Evolutionary conservation across 2,888 invertebrate genomes (phyloP).

Genomic region (Lamellibrachia columna): DNA sequence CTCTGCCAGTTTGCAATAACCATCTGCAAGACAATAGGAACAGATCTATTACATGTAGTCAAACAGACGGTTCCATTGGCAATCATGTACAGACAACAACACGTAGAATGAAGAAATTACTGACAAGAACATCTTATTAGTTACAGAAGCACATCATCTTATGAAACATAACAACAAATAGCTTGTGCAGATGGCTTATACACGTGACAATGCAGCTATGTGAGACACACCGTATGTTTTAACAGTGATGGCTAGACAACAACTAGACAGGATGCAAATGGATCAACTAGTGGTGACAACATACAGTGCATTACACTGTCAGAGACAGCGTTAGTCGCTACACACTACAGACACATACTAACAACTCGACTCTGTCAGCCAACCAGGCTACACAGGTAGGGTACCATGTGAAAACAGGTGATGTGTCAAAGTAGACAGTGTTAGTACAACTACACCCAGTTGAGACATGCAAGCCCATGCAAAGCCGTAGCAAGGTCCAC

Average conservation of each 20-base stretch:
- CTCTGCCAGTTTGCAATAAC: conserved; percentile 40
- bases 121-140: not conserved
- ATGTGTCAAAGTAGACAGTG: not conserved
- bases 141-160: not conserved
- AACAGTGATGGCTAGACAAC: not conserved
- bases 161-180: not conserved
- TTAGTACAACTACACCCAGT: not conserved
- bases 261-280: not conserved
- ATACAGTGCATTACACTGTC: not conserved
- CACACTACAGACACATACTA: not conserved
- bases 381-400: not conserved
- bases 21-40: conserved; percentile 31
- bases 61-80: not conserved
- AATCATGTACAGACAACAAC: not conserved
- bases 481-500: not conserved
- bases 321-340: not conserved
- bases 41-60: not conserved
- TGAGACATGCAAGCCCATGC: conserved; percentile 11
- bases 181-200: not conserved
- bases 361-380: not conserved
- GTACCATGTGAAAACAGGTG: not conserved
- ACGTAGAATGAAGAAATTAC: not conserved
- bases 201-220: not conserved
- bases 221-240: not conserved
- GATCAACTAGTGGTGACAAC: not conserved